Evolutionary conservation across 2,113 vertebrate genomes (phyloP).

Genomic region (Amblyopsis rosae): DNA sequence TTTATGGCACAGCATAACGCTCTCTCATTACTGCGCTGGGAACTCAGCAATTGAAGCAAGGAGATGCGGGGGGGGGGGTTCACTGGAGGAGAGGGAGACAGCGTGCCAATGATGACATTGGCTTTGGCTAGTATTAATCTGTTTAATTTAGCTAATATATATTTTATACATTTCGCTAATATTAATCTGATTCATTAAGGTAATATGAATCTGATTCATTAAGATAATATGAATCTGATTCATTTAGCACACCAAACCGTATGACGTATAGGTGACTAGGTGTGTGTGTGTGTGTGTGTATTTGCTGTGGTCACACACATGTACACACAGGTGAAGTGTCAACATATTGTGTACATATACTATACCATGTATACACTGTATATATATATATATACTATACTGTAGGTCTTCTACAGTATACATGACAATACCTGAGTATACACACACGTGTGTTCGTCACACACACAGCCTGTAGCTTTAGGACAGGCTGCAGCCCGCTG

Average conservation of each 20-base stretch:
- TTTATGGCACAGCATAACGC: conserved; percentile 93
- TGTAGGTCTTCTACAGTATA: too few relatives aligned
- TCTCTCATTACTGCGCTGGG: conserved; percentile 90
- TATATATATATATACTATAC: too few relatives aligned
- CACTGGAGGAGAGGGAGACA: background rate
- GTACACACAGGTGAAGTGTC: too few relatives aligned
- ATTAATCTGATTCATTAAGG: background rate
- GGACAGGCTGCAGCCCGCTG: conserved; percentile 40
- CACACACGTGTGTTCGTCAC: too few relatives aligned
- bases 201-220: background rate
- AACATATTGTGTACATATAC: too few relatives aligned
- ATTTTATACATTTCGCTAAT: background rate
- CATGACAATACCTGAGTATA: too few relatives aligned
- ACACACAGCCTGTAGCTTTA: conserved; percentile 64
- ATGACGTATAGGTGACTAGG: background rate
- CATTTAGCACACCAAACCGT: background rate
- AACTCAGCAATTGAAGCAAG: conserved; percentile 83
- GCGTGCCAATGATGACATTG: background rate
- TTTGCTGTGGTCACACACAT: background rate
- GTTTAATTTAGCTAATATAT: too few relatives aligned
- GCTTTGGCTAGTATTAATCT: background rate
- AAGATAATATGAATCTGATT: background rate
- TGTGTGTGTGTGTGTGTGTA: conserved; percentile 18
- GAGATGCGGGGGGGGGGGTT: conserved; percentile 75
- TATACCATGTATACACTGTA: too few relatives aligned